A percentile compares a stretch with the other conserved stretches of the same genome.
Evolutionary conservation across 2,888 invertebrate species (phyloP).

Genomic region (Synanthedon myopaeformis): DNA sequence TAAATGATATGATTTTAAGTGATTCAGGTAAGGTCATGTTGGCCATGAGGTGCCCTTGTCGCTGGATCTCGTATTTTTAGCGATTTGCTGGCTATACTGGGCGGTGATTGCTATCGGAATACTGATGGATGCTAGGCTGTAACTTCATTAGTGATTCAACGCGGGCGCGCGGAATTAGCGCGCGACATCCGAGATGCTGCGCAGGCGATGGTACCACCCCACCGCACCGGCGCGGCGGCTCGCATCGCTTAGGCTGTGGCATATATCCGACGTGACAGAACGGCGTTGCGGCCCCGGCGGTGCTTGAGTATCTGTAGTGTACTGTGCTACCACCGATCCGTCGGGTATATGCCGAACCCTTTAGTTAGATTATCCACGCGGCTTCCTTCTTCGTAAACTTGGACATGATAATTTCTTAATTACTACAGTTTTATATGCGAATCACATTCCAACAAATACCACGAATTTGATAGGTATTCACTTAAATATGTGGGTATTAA

Average conservation of each 20-base stretch:
- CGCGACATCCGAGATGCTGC: constrained; percentile 47
- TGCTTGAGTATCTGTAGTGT: no score
- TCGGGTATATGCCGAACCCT: no score
- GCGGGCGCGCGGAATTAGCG: constrained; percentile 60
- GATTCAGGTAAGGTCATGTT: constrained; percentile 47
- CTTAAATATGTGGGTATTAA: not conserved
- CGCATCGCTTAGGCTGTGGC: no score
- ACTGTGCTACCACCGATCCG: no score
- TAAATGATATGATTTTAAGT: constrained; percentile 37
- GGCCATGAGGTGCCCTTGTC: constrained; percentile 57
- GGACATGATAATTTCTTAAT: constrained; percentile 24
- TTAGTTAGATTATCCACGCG: not conserved
- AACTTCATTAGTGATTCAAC: constrained; percentile 48
- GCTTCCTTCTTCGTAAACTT: constrained; percentile 20
- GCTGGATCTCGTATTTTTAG: constrained; percentile 56
- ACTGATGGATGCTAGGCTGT: constrained; percentile 39
- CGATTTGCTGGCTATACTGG: constrained; percentile 45
- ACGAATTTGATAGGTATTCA: not conserved
- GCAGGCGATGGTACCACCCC: constrained; percentile 10
- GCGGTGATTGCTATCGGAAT: constrained; percentile 36
- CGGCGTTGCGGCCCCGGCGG: no score
- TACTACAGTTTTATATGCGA: not conserved
- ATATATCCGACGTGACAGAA: no score
- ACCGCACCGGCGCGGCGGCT: no score
- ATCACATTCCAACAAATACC: not conserved